phyloP scores from a whole-genome alignment of 2,113 vertebrate genomes.

The Lampris incognitus region DNA sequence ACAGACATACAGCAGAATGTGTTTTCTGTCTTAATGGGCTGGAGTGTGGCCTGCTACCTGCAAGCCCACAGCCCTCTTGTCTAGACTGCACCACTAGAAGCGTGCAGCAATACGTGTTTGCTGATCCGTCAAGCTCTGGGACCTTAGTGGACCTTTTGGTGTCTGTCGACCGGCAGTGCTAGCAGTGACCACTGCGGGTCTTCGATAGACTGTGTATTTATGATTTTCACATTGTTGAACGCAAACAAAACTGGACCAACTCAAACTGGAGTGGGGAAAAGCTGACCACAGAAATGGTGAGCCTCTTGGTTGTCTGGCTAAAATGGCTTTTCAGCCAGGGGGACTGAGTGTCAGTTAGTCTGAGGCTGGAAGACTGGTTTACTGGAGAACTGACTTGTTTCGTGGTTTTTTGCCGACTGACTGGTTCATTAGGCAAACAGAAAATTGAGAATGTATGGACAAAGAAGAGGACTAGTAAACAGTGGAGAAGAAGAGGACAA shows the following conservation, averaged over 20 bases:
- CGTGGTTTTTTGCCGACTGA: too few relatives aligned
- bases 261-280: slow-evolving; percentile 19
- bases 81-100: too few relatives aligned
- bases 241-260: slow-evolving; percentile 40
- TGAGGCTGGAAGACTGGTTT: slow-evolving; percentile 2
- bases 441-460: slow-evolving; percentile 23
- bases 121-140: background rate
- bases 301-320: slow-evolving; percentile 10
- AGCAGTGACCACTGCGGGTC: background rate
- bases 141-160: slow-evolving; percentile 23
- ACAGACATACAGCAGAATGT: background rate
- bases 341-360: too few relatives aligned
- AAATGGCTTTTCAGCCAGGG: background rate
- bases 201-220: slow-evolving; percentile 20
- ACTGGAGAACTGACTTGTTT: background rate
- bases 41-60: too few relatives aligned
- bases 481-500: slow-evolving; percentile 7
- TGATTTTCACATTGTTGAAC: slow-evolving; percentile 21
- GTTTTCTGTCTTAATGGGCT: too few relatives aligned
- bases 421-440: slow-evolving; percentile 11
- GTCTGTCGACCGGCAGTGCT: slow-evolving; percentile 6
- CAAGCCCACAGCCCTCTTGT: too few relatives aligned
- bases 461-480: slow-evolving; percentile 15
- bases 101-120: background rate
- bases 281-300: slow-evolving; percentile 8